Conservation (phyloP, 1,140 invertebrate genomes). For the Tenebrio molitor region DNA sequence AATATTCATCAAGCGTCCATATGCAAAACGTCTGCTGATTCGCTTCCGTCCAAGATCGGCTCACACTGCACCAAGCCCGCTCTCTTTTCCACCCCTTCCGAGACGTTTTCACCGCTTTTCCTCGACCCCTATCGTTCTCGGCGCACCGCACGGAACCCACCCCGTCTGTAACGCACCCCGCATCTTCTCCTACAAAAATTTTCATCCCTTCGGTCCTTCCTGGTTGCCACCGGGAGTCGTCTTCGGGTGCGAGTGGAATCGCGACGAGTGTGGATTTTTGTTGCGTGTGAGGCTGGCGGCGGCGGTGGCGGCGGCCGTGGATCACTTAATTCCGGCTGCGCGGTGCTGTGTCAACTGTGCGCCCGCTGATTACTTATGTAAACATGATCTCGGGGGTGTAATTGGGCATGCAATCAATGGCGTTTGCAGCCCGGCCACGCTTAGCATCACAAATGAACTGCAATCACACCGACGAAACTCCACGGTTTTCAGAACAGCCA, state of each 20-base stretch:
- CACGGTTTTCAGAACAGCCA: neutral
- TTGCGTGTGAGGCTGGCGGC: conserved; percentile 3
- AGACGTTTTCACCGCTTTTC: too few relatives aligned
- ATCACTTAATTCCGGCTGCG: conserved; percentile 62
- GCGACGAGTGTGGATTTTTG: neutral
- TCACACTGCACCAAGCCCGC: conserved; percentile 55
- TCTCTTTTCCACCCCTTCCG: too few relatives aligned
- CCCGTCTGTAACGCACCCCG: too few relatives aligned
- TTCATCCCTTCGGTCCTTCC: too few relatives aligned
- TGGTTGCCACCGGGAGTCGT: too few relatives aligned
- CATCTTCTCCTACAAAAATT: too few relatives aligned
- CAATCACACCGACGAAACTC: conserved; percentile 44
- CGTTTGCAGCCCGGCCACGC: conserved; percentile 58
- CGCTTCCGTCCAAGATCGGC: conserved; percentile 59
- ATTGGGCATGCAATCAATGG: conserved; percentile 66
- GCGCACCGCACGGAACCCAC: too few relatives aligned
- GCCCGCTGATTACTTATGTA: conserved; percentile 65
- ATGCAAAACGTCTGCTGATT: conserved; percentile 66
- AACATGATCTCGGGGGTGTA: conserved; percentile 66
- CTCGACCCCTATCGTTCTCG: too few relatives aligned
- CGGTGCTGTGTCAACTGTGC: conserved; percentile 62
- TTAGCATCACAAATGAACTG: conserved; percentile 59
- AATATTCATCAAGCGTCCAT: conserved; percentile 65
- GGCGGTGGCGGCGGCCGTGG: conserved; percentile 37
- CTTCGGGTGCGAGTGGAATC: too few relatives aligned